Evolutionary conservation across 2,797 vertebrate genomes (phyloP).

Genomic region (Rhincodon typus): DNA sequence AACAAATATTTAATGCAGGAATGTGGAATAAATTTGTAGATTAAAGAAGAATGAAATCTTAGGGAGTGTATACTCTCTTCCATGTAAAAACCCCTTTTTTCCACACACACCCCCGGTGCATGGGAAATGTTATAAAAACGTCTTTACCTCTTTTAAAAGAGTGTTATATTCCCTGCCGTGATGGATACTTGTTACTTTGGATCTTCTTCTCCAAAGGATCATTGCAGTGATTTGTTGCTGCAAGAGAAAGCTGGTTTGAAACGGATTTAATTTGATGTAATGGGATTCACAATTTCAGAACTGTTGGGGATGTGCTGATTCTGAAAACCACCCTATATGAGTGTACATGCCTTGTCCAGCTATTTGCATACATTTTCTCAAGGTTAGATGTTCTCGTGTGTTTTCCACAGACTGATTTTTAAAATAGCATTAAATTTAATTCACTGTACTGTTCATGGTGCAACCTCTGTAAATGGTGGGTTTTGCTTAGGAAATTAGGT

Average conservation of each 20-base stretch:
- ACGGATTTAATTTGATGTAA: background rate
- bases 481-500: background rate
- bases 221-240: background rate
- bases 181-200: background rate
- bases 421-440: conserved; percentile 3
- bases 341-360: too few species aligned
- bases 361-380: background rate
- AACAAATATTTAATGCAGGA: conserved; percentile 9
- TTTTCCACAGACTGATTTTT: background rate
- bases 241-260: background rate
- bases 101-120: background rate
- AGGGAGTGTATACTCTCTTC: background rate
- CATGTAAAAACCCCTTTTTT: too few species aligned
- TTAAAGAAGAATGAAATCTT: background rate
- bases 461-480: background rate
- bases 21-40: conserved; percentile 3
- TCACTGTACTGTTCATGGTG: background rate
- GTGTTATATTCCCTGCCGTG: background rate
- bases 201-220: background rate
- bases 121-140: background rate
- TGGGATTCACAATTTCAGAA: background rate
- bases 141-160: background rate
- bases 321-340: background rate
- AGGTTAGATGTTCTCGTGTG: background rate
- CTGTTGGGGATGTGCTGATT: too few species aligned